Evolutionary conservation across 2,888 invertebrate genomes (phyloP).

Genomic region (Limenitis camilla): DNA sequence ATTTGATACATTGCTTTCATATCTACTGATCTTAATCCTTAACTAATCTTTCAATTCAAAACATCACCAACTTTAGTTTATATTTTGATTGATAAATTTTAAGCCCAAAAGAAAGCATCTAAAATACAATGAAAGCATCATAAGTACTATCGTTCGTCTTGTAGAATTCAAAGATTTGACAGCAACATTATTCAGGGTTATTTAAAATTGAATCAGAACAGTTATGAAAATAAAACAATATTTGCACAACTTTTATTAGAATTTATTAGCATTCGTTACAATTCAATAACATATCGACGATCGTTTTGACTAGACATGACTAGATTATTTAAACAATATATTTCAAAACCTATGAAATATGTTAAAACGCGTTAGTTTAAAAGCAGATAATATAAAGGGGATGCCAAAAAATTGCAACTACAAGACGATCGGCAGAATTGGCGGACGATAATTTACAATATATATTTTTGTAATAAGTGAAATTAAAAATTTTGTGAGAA

Average conservation of each 20-base stretch:
- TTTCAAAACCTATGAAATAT: slow-evolving; percentile 35
- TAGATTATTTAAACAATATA: slow-evolving; percentile 53
- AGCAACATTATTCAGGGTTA: not conserved
- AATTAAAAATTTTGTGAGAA: slow-evolving; percentile 66
- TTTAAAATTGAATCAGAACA: slow-evolving; percentile 11
- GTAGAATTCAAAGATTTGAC: slow-evolving; percentile 36
- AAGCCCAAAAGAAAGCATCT: slow-evolving; percentile 56
- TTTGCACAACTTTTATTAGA: slow-evolving; percentile 33
- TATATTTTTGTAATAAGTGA: slow-evolving; percentile 59
- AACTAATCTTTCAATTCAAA: slow-evolving; percentile 9
- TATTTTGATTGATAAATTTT: slow-evolving; percentile 27
- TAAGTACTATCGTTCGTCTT: slow-evolving; percentile 57
- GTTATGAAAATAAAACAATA: slow-evolving; percentile 62
- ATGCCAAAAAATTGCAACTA: slow-evolving; percentile 55
- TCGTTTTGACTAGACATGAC: slow-evolving; percentile 59
- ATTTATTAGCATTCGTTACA: slow-evolving; percentile 57
- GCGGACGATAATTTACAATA: slow-evolving; percentile 57
- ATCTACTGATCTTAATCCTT: slow-evolving; percentile 7
- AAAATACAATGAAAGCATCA: slow-evolving; percentile 53
- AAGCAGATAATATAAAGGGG: slow-evolving; percentile 28
- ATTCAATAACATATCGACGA: slow-evolving; percentile 28
- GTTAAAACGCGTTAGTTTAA: slow-evolving; percentile 31
- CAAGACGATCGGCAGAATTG: slow-evolving; percentile 65
- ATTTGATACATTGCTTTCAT: slow-evolving; percentile 2
- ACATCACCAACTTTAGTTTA: slow-evolving; percentile 6